Evolutionary conservation across 1,140 invertebrate genomes (phyloP).

Genomic region (Sipha flava): DNA sequence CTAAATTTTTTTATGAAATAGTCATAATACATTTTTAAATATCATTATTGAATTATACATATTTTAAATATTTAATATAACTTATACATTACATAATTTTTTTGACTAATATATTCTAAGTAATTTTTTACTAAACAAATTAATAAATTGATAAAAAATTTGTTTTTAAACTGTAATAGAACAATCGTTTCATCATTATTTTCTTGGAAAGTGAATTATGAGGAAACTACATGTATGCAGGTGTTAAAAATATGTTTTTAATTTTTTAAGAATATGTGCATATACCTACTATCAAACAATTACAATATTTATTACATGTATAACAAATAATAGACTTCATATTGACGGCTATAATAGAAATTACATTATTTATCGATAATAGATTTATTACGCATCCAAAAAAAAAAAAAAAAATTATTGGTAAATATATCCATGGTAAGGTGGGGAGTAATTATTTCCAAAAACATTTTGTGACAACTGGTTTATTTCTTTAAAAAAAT

Average conservation of each 20-base stretch:
- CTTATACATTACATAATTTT: too few species aligned
- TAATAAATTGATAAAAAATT: too few species aligned
- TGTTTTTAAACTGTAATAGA: too few species aligned
- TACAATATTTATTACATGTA: background rate
- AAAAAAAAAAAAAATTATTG: background rate
- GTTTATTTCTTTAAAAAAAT: background rate
- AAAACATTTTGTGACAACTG: background rate
- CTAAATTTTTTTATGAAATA: too few species aligned
- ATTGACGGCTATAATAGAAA: background rate
- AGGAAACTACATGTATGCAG: background rate
- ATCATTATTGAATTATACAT: too few species aligned
- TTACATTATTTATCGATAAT: background rate
- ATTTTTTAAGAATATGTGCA: background rate
- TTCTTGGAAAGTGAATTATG: background rate
- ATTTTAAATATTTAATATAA: too few species aligned
- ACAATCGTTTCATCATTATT: background rate
- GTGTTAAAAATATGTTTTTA: slow-evolving; percentile 15
- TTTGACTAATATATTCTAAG: too few species aligned
- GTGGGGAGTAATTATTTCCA: too few species aligned
- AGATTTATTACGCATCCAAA: background rate
- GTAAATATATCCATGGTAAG: too few species aligned
- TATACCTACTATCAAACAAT: background rate
- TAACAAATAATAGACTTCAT: background rate
- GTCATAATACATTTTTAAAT: too few species aligned
- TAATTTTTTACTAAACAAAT: too few species aligned